A percentile compares a stretch with the other conserved stretches of the same genome.
phyloP scores from a whole-genome alignment of 2,888 invertebrate species.

The Abrostola tripartita region DNA sequence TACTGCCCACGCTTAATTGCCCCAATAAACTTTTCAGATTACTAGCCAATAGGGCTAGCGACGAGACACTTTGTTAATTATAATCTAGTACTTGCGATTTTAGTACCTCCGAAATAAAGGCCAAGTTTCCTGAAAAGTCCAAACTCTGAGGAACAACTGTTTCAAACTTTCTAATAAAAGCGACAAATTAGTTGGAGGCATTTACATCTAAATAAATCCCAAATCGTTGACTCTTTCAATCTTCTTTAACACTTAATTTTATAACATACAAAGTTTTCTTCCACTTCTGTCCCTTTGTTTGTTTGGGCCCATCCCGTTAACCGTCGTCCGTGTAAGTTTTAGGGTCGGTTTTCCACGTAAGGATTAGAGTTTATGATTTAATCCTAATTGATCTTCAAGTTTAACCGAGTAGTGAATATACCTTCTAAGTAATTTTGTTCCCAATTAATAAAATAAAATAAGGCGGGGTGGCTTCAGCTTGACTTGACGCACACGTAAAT shows the following conservation, averaged over 20 bases:
- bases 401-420: no score
- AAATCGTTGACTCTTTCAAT: no score
- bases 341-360: no score
- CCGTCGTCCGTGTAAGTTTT: not conserved
- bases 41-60: no score
- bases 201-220: conserved; percentile 14
- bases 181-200: conserved; percentile 7
- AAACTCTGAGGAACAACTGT: conserved; percentile 5
- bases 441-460: no score
- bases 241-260: conserved; percentile 23
- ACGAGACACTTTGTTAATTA: not conserved
- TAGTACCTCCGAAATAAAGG: not conserved
- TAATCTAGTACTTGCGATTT: not conserved
- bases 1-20: not conserved
- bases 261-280: conserved; percentile 18
- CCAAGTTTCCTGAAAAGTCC: not conserved
- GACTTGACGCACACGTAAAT: no score
- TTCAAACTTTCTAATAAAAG: conserved; percentile 12
- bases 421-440: no score
- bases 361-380: not conserved
- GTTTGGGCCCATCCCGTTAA: conserved; percentile 8
- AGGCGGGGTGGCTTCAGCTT: no score
- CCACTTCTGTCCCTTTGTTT: conserved; percentile 7
- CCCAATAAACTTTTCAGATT: conserved; percentile 5
- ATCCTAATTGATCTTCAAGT: not conserved